These are phyloP conservation scores for Thereva nobilitata DNA, from an alignment of 2,888 invertebrate species.

Conservation along the genomic window DNA sequence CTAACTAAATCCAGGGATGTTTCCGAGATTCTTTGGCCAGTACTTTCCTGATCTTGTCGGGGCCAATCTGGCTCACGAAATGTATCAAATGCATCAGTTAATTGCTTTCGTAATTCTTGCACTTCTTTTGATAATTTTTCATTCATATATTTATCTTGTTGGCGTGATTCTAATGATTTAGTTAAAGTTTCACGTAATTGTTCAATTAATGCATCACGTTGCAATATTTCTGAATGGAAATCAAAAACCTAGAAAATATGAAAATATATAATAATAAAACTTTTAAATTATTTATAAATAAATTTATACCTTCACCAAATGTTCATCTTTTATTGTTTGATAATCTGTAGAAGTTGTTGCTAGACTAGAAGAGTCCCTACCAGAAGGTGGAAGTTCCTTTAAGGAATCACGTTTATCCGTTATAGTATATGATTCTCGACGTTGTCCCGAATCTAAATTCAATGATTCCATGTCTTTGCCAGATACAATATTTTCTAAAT, in stretches of 20 bases:
- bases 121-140: constrained; percentile 66
- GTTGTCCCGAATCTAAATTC: constrained; percentile 49
- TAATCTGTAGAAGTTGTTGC: constrained; percentile 67
- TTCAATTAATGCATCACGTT: constrained; percentile 72
- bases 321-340: constrained; percentile 72
- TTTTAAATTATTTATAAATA: background rate
- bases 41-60: constrained; percentile 51
- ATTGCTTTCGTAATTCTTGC: constrained; percentile 59
- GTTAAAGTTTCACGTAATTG: constrained; percentile 73
- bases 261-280: background rate
- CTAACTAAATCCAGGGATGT: constrained; percentile 58
- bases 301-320: constrained; percentile 65
- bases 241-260: constrained; percentile 69
- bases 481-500: constrained; percentile 51
- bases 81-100: constrained; percentile 58
- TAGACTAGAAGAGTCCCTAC: constrained; percentile 54
- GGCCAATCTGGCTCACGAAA: constrained; percentile 51
- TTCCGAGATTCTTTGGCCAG: constrained; percentile 56
- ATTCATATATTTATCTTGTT: constrained; percentile 66
- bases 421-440: constrained; percentile 47
- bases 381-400: constrained; percentile 49
- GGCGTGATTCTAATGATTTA: constrained; percentile 66
- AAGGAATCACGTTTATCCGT: constrained; percentile 45
- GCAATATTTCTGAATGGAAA: constrained; percentile 70
- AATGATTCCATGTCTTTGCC: constrained; percentile 54